Evolutionary conservation across 2,113 vertebrate genomes (phyloP), one percentile per base, ranked within the genome.

Genomic region (Cyprinus carpio): DNA sequence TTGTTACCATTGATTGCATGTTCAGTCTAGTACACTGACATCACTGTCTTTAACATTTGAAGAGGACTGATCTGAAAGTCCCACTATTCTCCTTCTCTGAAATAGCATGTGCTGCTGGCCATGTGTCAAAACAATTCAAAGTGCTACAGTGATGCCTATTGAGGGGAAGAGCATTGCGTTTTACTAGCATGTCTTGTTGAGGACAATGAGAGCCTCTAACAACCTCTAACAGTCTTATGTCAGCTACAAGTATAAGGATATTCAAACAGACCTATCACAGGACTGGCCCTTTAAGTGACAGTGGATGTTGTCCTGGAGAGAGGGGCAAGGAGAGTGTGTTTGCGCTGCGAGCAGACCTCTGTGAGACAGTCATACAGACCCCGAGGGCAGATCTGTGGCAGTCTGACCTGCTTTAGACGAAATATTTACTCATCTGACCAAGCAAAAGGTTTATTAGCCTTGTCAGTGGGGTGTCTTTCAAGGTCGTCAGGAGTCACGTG

Each of bases 101-200:
- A 92, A 91, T 89, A 90, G 87, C 87, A 60, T 82, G 69, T 87
- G 89, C 91, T 91, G 84, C 89, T 89, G 88, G 88, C 65, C 85
- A 81, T 88, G 91, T 92, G 92, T 92, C 92, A 89, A 78, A 89
- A 84, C 54, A 75, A 90, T 92, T 91, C 88, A 84, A 71, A 79
- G 89, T 91, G 91, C 18, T 85, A 86, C 65, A 29, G 81, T 81
- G 84, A 86, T 71, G 84, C 84, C 76, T 40, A 58, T 83, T 86
- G 65, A 82, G 65, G 27, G 43, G 80, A 71, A 60, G 31, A 60
- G 23, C 51, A 23, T 34, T 71, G 27, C 20, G 37, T 25, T 31
- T 51, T 2, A 16, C 64, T 60, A 78, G 34, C 11, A n/a, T 37
- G 6, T 78, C 2, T 56, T 10, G 56, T 15, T 60, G 11, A 51